phyloP scores from a whole-genome alignment of 2,888 invertebrate species.

The Caenorhabditis imperialis region DNA sequence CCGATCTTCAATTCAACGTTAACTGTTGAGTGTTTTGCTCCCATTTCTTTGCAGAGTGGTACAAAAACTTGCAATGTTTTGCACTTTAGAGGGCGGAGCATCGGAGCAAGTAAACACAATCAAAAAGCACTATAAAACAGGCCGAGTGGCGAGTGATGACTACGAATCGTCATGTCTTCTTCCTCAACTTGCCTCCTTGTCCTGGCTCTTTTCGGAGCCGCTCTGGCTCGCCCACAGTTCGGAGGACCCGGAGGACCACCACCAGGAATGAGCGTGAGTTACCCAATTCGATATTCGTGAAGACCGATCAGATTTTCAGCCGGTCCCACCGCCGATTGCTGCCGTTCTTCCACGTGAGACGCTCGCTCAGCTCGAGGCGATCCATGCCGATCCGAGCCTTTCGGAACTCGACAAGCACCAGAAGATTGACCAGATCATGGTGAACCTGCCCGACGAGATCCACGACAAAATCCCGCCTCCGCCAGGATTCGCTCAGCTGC shows the following conservation, averaged over 20 bases:
- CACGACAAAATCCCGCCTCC: conserved; percentile 73
- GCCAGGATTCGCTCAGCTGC: conserved; percentile 72
- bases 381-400: conserved; percentile 66
- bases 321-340: conserved; percentile 72
- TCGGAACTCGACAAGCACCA: conserved; percentile 68
- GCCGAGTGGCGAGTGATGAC: neutral
- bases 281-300: neutral
- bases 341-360: conserved; percentile 70
- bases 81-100: neutral
- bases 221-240: conserved; percentile 38
- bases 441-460: conserved; percentile 70
- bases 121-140: conserved; percentile 10
- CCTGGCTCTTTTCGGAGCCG: conserved; percentile 23
- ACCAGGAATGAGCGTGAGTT: conserved; percentile 52
- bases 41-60: too few species aligned
- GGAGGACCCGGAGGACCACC: conserved; percentile 42
- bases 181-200: conserved; percentile 5
- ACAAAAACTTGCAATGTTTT: too few species aligned
- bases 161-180: too few species aligned
- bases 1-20: too few species aligned
- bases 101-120: neutral
- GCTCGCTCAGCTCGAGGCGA: conserved; percentile 67
- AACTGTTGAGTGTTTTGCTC: too few species aligned
- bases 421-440: conserved; percentile 73
- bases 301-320: conserved; percentile 28